Evolutionary conservation across 2,113 vertebrate genomes (phyloP).

Genomic region (Mirza zaza): DNA sequence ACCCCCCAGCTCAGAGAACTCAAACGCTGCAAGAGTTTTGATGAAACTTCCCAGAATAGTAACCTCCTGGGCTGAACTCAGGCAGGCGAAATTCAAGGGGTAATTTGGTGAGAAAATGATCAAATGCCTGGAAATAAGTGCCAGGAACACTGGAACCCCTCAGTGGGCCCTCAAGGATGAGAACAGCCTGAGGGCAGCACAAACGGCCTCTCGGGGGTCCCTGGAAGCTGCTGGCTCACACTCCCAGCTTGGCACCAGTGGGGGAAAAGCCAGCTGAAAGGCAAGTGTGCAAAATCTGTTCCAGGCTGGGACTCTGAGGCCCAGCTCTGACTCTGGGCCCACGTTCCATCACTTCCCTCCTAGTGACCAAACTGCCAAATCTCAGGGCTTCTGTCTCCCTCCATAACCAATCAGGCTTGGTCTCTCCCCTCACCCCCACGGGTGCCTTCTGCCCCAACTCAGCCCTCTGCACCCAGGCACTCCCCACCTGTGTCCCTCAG

Average conservation of each 20-base stretch:
- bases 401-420: accelerated
- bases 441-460: not conserved
- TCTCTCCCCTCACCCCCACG: not conserved
- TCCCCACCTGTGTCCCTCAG: not conserved
- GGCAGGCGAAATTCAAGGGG: constrained; percentile 37
- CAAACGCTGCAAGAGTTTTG: constrained; percentile 48
- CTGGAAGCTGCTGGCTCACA: accelerated
- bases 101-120: constrained; percentile 16
- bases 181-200: not conserved
- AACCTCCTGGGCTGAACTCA: constrained; percentile 53
- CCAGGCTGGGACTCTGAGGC: accelerated
- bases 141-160: not conserved
- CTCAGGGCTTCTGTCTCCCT: not conserved
- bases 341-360: not conserved
- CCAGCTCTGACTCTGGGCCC: not conserved
- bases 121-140: not conserved
- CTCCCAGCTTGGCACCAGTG: not conserved
- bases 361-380: not conserved
- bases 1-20: not conserved
- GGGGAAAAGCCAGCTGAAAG: not conserved
- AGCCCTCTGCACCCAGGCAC: not conserved
- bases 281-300: not conserved
- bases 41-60: constrained; percentile 68
- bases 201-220: not conserved
- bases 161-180: not conserved